Base-by-base conservation (phyloP, 1,140 invertebrate genomes). In the Magallana gigas region DNA sequence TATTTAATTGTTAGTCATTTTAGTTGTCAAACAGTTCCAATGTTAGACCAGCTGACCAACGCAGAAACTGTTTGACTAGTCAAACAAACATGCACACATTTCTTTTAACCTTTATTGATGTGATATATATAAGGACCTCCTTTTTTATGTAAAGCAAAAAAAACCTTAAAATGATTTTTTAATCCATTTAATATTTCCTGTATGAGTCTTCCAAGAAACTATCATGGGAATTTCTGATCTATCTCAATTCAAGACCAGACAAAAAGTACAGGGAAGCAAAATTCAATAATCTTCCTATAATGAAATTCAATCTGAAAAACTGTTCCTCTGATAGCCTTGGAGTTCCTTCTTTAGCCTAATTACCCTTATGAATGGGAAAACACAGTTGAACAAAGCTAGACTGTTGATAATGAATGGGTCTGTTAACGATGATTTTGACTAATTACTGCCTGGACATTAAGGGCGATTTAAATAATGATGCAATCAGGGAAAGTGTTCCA, bases 231-330 rank as follows among this genome's bases (percentile, higher is more conserved):
- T 76, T 23, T 29, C 68, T 71, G 23, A 71, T 71, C 29, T 71
- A 71, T 71, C 68, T 71, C 9, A 23, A 71, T 29, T 76, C 8
- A 76, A 76, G 18, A 76, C 68, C 23, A 76, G 68, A 36, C 68
- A 76, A 36, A 76, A 76, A 29, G 68, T 76, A 12, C 23, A 76
- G 68, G 68, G 29, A 29, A 29, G 23, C 23, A 76, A 36, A 76
- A 76, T 76, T 76, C 68, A 29, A 76, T 76, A 76, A 76, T 76
- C 68, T 29, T 23, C 36, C 68, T 23, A 76, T 29, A 36, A 76
- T 48, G 23, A 76, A 76, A 18, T 76, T 76, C 23, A 76, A 76
- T 76, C 36, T 36, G 11, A 76, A 76, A 64, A 76, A 18, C 23
- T 11, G 18, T 18, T 76, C 68, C 68, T 76, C 68, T 36, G 68